phyloP scores from a whole-genome alignment of 1,140 invertebrate species.

The Trypoxylus dichotomus region DNA sequence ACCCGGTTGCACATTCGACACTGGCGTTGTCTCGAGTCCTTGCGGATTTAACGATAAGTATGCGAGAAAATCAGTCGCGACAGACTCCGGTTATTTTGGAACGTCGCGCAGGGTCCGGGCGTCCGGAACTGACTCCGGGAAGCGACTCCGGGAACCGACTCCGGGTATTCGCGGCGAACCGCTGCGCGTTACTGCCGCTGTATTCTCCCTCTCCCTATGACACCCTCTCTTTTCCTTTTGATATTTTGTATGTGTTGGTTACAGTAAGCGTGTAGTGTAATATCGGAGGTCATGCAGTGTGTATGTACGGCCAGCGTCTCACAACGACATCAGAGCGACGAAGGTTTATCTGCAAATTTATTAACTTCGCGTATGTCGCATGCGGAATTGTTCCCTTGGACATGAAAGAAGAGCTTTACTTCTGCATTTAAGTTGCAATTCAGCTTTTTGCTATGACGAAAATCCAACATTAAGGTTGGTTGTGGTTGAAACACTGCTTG shows the following conservation, averaged over 20 bases:
- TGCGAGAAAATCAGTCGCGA: conserved; percentile 12
- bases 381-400: background rate
- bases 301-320: background rate
- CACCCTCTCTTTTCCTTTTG: conserved; percentile 5
- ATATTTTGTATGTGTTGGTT: conserved; percentile 20
- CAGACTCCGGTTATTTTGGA: conserved; percentile 3
- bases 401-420: conserved; percentile 5
- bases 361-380: background rate
- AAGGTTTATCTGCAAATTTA: conserved; percentile 14
- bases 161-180: conserved; percentile 28
- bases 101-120: conserved; percentile 29
- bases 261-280: conserved; percentile 11
- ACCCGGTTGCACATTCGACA: background rate
- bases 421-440: conserved; percentile 2
- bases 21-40: background rate
- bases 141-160: conserved; percentile 18
- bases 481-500: background rate
- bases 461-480: background rate
- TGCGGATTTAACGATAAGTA: conserved; percentile 9
- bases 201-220: conserved; percentile 16
- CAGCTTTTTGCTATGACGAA: background rate
- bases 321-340: background rate
- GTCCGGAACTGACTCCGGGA: conserved; percentile 18
- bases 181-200: conserved; percentile 20
- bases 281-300: conserved; percentile 12